Conservation (phyloP, 2,888 invertebrate genomes). For the Lithosia quadra region DNA sequence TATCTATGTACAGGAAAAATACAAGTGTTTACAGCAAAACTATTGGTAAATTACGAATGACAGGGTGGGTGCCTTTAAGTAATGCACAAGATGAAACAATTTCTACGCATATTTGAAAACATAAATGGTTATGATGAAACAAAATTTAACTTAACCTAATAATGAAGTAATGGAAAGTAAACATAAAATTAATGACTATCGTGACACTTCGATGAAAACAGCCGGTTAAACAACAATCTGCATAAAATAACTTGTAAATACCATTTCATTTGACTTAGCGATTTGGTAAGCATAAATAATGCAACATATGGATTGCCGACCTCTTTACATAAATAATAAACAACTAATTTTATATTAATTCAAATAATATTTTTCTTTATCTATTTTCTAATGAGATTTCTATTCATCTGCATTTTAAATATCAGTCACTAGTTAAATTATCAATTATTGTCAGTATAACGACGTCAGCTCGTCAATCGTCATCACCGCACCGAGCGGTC, state of each 20-base stretch:
- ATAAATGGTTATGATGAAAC: conserved; percentile 49
- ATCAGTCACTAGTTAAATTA: conserved; percentile 72
- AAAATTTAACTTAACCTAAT: conserved; percentile 47
- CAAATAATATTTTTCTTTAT: conserved; percentile 71
- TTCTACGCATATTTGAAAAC: conserved; percentile 41
- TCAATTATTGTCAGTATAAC: conserved; percentile 66
- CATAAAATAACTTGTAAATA: conserved; percentile 28
- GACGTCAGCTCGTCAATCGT: conserved; percentile 28
- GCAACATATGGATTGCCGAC: conserved; percentile 57
- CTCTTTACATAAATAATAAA: conserved; percentile 75
- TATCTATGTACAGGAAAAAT: conserved; percentile 46
- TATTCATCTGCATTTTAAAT: conserved; percentile 72
- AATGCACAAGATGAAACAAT: conserved; percentile 42
- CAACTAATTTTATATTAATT: conserved; percentile 79
- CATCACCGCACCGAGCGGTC: no score
- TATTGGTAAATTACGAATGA: conserved; percentile 40
- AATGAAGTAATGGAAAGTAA: conserved; percentile 49
- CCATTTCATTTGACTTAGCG: conserved; percentile 22
- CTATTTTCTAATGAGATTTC: conserved; percentile 82
- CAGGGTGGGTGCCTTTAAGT: conserved; percentile 24
- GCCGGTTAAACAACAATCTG: conserved; percentile 40
- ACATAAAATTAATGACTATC: conserved; percentile 54
- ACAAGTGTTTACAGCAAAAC: conserved; percentile 54
- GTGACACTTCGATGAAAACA: conserved; percentile 47
- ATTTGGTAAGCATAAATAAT: conserved; percentile 35